Evolutionary conservation across 2,888 invertebrate species (phyloP).

Genomic region (Eristalis intricaria): DNA sequence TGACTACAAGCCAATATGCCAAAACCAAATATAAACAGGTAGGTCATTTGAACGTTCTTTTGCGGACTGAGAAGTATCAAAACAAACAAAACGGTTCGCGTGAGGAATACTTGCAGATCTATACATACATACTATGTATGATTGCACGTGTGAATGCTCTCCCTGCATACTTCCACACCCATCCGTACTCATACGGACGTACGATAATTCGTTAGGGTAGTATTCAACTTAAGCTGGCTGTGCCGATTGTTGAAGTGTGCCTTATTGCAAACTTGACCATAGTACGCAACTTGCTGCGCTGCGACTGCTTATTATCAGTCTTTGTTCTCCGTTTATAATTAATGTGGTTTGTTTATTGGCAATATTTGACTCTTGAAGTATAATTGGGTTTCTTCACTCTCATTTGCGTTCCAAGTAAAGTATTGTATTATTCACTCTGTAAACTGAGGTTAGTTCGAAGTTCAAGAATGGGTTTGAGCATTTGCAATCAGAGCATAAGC

Average conservation of each 20-base stretch:
- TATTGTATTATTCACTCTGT: not conserved
- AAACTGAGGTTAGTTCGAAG: conserved; percentile 25
- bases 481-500: conserved; percentile 15
- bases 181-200: not conserved
- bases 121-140: not conserved
- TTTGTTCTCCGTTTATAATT: conserved; percentile 32
- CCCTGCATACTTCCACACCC: not conserved
- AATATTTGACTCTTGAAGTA: conserved; percentile 31
- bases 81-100: conserved; percentile 37
- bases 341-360: conserved; percentile 36
- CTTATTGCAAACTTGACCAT: conserved; percentile 46
- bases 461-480: not conserved
- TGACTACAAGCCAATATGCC: conserved; percentile 21
- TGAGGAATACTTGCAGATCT: conserved; percentile 4
- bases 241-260: conserved; percentile 50
- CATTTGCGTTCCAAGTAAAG: conserved; percentile 5
- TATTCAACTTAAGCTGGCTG: conserved; percentile 4
- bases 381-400: conserved; percentile 55
- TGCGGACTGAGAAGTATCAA: conserved; percentile 5
- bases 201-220: not conserved
- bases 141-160: not conserved
- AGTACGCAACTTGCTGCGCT: conserved; percentile 39
- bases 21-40: conserved; percentile 48
- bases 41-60: conserved; percentile 51
- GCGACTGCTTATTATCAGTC: conserved; percentile 7